Conservation (phyloP, 2,888 invertebrate species). For the Trissolcus brochymenae region DNA sequence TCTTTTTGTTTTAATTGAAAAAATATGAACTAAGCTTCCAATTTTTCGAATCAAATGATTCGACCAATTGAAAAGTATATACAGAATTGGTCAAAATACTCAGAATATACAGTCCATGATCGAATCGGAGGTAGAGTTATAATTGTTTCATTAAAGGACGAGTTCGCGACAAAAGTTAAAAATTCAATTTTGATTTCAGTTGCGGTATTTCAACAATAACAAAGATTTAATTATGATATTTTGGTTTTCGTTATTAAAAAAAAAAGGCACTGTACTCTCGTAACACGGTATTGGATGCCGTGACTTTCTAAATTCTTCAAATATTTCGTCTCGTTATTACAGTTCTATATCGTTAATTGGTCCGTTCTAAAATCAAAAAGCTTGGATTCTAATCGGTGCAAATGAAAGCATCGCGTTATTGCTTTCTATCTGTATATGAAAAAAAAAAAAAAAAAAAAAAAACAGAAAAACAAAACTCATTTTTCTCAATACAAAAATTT, state of each 20-base stretch:
- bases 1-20: no score
- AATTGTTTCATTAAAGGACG: no score
- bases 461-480: conserved; percentile 1
- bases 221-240: no score
- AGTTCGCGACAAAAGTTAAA: not conserved
- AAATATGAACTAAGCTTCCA: no score
- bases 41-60: no score
- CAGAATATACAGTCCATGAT: no score
- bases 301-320: conserved; percentile 43
- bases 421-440: conserved; percentile 12
- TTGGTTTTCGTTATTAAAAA: conserved; percentile 2
- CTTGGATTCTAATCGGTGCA: conserved; percentile 21
- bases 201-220: not conserved
- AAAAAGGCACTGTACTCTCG: conserved; percentile 8
- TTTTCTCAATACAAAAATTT: conserved; percentile 18
- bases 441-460: no score
- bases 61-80: no score
- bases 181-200: not conserved
- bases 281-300: conserved; percentile 13
- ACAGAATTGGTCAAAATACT: no score
- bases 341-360: conserved; percentile 29
- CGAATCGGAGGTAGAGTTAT: no score
- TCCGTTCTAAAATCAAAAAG: conserved; percentile 20
- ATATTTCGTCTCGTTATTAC: conserved; percentile 24
- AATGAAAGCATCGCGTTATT: conserved; percentile 22